Conservation (phyloP, 2,888 invertebrate species). For the Sialis lutaria region DNA sequence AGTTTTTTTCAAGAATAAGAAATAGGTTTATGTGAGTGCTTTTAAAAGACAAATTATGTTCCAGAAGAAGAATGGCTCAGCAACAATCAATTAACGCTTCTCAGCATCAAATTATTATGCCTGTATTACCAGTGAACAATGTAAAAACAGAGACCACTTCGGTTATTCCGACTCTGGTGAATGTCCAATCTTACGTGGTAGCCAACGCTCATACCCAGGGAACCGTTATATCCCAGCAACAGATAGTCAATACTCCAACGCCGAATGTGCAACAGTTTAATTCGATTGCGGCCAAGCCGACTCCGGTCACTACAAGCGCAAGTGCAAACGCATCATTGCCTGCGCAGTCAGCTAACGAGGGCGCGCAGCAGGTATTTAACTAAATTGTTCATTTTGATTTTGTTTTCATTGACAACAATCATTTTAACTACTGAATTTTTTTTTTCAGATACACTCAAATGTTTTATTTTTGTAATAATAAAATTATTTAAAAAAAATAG, state of each 20-base stretch:
- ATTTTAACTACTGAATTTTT: not conserved
- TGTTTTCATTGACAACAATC: not conserved
- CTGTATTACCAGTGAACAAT: conserved; percentile 3
- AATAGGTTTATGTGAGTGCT: not conserved
- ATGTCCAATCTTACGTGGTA: conserved; percentile 3
- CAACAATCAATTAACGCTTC: conserved; percentile 4
- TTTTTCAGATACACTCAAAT: not conserved
- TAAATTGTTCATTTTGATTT: not conserved
- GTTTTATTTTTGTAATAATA: not conserved
- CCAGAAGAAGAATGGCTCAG: conserved; percentile 6
- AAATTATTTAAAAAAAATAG: not conserved
- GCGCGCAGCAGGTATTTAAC: conserved; percentile 5
- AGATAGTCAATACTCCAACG: not conserved
- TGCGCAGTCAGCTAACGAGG: conserved; percentile 1
- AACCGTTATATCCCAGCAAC: not conserved
- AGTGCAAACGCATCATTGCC: conserved; percentile 1
- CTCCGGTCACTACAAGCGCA: not conserved
- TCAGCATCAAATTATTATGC: conserved; percentile 3
- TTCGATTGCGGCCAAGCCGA: conserved; percentile 1
- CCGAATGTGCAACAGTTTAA: conserved; percentile 1
- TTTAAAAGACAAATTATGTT: conserved; percentile 3
- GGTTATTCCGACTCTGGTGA: conserved; percentile 2
- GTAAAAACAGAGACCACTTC: not conserved
- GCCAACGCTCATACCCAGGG: not conserved
- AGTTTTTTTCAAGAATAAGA: too few species aligned